phyloP scores from a whole-genome alignment of 2,797 vertebrate genomes.

The Bryconaethiops microstoma region DNA sequence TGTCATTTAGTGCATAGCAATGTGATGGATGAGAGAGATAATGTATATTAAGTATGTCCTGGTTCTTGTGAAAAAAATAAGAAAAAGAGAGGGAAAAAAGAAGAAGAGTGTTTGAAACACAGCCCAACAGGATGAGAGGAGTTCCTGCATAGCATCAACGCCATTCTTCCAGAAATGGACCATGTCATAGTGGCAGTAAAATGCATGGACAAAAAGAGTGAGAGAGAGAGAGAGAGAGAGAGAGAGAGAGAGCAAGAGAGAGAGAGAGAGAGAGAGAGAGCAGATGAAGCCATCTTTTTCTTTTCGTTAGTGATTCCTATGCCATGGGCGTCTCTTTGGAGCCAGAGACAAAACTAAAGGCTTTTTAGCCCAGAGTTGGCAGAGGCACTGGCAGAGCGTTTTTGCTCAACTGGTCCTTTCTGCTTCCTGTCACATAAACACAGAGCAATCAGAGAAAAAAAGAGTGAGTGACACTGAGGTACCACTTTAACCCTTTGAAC shows the following conservation, averaged over 20 bases:
- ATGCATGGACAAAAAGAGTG: slow-evolving; percentile 51
- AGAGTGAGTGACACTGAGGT: background rate
- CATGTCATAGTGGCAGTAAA: slow-evolving; percentile 79
- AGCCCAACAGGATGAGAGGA: slow-evolving; percentile 86
- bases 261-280: slow-evolving; percentile 27
- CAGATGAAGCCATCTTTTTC: slow-evolving; percentile 26
- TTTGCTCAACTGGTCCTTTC: slow-evolving; percentile 22
- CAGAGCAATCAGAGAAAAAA: slow-evolving; percentile 29
- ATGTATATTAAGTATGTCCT: slow-evolving; percentile 87
- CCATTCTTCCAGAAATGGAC: slow-evolving; percentile 85
- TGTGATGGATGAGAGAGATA: slow-evolving; percentile 87
- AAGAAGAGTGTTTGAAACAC: slow-evolving; percentile 72
- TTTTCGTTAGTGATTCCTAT: slow-evolving; percentile 45
- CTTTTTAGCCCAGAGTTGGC: slow-evolving; percentile 63
- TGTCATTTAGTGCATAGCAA: slow-evolving; percentile 82
- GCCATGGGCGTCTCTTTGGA: slow-evolving; percentile 37
- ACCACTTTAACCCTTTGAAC: background rate
- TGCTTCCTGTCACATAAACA: slow-evolving; percentile 54
- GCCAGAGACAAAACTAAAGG: slow-evolving; percentile 30
- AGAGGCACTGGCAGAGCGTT: slow-evolving; percentile 68
- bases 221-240: slow-evolving; percentile 30
- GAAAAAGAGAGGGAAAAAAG: slow-evolving; percentile 33
- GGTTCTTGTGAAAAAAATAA: slow-evolving; percentile 74
- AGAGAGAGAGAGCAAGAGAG: slow-evolving; percentile 35
- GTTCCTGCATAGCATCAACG: slow-evolving; percentile 89